Conservation (phyloP, 2,888 invertebrate species). For the Eurois occulta region DNA sequence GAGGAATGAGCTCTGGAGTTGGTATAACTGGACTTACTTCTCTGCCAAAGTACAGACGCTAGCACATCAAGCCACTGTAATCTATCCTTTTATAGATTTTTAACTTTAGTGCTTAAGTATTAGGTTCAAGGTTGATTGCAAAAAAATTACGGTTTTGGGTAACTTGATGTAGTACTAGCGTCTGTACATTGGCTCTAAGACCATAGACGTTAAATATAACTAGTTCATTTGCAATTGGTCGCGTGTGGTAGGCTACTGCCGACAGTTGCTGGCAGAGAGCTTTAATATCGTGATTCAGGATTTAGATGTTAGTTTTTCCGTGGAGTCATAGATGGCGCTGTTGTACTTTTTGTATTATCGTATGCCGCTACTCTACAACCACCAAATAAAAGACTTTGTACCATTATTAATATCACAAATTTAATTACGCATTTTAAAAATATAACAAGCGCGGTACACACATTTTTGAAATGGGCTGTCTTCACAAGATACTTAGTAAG, state of each 20-base stretch:
- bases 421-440: background rate
- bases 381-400: conserved; percentile 3
- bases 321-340: background rate
- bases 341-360: background rate
- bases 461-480: background rate
- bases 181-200: too few species aligned
- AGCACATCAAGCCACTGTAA: too few species aligned
- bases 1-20: background rate
- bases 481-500: too few species aligned
- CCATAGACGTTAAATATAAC: too few species aligned
- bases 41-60: too few species aligned
- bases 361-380: background rate
- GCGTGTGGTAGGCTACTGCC: too few species aligned
- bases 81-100: too few species aligned
- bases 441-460: background rate
- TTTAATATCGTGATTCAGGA: background rate
- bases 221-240: too few species aligned
- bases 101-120: too few species aligned
- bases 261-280: background rate
- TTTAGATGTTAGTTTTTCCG: background rate
- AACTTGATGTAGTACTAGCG: too few species aligned
- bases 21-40: background rate
- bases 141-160: too few species aligned
- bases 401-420: background rate
- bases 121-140: too few species aligned